Evolutionary conservation across 2,888 invertebrate genomes (phyloP), one percentile per base, ranked within the genome.

Genomic region (Cremastinae sp.): DNA sequence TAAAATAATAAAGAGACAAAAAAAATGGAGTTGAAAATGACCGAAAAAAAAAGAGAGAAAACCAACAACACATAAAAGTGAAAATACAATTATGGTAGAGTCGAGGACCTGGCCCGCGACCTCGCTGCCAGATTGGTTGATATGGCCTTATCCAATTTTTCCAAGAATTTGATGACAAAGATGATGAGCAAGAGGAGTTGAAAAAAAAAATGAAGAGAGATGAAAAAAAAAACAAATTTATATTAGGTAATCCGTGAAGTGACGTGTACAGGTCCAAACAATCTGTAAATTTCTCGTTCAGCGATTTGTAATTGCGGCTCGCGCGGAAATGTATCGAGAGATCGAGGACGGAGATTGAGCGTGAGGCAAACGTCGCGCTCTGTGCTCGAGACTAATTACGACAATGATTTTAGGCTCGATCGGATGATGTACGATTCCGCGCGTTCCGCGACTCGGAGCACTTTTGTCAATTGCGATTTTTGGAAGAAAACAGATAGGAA

Each of bases 111-210:
- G 84, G 86, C 85, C 84, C 86, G 85, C 85, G 82, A 84, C 84
- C 80, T 87, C 84, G 87, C 85, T 85, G 88, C 87, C 89, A 88
- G 88, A 88, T 87, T 87, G 87, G 87, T 89, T 89, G 76, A 76
- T 75, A 89, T 89, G 89, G 89, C 89, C 89, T 89, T 89, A 89
- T 89, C 88, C 89, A 88, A 88, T 88, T 88, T 89, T 89, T 88
- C 87, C 88, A 88, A 89, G 86, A 89, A 86, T 88, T 80, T 79
- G 76, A 80, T 45, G 65, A 75, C 20, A 49, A 62, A 9, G 37
- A 59, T 28, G 14, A 56, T 37, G 18, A 49, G 56, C 41, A 10
- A 45, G 37, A 45, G 55, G 45, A 16, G 22, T 53, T 28, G 43
- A 58, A n/a, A 18, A 59, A 53, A 10, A 53, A 12, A 51, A 56